These are phyloP conservation scores for Pandemis corylana DNA, from an alignment of 2,888 invertebrate genomes.

Conservation along the genomic window DNA sequence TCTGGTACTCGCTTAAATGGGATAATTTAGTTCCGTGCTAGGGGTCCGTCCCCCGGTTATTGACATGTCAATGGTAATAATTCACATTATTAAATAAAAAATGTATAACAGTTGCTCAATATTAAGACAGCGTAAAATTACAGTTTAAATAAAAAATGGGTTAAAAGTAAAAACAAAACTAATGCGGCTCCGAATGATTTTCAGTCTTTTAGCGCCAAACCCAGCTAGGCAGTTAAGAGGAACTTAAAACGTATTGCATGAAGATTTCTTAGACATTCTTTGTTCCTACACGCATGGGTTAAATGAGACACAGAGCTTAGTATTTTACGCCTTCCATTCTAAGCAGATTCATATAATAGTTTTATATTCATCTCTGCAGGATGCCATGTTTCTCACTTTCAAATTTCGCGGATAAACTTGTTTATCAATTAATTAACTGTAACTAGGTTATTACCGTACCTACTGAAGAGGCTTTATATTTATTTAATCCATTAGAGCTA, in stretches of 20 bases:
- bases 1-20: constrained; percentile 54
- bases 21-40: constrained; percentile 75
- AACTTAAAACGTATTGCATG: too few relatives aligned
- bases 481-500: constrained; percentile 32
- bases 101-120: background rate
- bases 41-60: constrained; percentile 76
- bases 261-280: too few relatives aligned
- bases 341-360: too few relatives aligned
- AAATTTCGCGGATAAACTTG: background rate
- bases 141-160: background rate
- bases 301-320: too few relatives aligned
- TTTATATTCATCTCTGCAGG: background rate
- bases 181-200: too few relatives aligned
- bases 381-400: background rate
- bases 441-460: background rate
- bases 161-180: background rate
- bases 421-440: background rate
- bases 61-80: constrained; percentile 66
- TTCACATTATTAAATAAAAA: constrained; percentile 47
- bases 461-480: constrained; percentile 13
- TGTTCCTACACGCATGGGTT: too few relatives aligned
- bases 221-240: too few relatives aligned
- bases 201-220: too few relatives aligned
- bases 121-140: background rate
- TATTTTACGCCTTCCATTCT: too few relatives aligned